Conservation (phyloP, 2,888 invertebrate genomes). For the Spialia ferax region DNA sequence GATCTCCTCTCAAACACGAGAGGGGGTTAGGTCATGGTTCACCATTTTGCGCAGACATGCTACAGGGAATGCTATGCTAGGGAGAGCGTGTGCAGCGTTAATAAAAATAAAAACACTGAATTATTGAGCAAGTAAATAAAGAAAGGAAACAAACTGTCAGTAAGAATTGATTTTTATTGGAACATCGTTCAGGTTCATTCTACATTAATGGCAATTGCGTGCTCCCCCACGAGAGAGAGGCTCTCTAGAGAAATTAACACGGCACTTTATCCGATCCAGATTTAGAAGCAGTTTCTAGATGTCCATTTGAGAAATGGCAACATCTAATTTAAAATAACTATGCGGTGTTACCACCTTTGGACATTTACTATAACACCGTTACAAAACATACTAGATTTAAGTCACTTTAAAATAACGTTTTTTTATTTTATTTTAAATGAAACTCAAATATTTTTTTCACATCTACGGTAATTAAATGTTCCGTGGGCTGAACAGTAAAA, state of each 20-base stretch:
- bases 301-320: conserved; percentile 1
- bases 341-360: too few species aligned
- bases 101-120: neutral
- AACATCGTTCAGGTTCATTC: conserved; percentile 23
- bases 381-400: too few species aligned
- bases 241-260: conserved; percentile 38
- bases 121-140: neutral
- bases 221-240: neutral
- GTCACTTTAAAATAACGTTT: too few species aligned
- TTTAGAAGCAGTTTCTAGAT: neutral
- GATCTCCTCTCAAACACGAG: too few species aligned
- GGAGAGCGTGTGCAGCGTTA: too few species aligned
- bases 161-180: conserved; percentile 25
- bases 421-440: neutral
- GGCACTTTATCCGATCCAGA: conserved; percentile 25
- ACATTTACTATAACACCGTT: too few species aligned
- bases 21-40: too few species aligned
- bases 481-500: neutral
- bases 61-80: too few species aligned
- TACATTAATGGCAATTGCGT: conserved; percentile 28
- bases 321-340: neutral
- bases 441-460: neutral
- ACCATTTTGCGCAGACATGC: too few species aligned
- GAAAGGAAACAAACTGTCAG: neutral
- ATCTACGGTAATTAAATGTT: neutral